Conservation (phyloP, 1,140 invertebrate species). For the Patella vulgata region DNA sequence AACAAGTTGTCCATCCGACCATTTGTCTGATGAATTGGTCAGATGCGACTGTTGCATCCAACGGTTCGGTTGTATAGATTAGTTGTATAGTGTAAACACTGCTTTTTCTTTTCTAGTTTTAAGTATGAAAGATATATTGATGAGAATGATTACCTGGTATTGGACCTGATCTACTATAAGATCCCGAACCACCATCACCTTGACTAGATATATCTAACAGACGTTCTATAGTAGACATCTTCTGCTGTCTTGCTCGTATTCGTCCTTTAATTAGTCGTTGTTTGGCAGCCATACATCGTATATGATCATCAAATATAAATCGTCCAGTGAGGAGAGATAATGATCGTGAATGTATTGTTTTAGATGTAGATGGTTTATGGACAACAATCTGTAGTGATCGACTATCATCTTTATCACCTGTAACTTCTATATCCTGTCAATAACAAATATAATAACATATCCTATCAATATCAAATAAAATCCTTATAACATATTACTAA, state of each 20-base stretch:
- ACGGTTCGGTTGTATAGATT: too few species aligned
- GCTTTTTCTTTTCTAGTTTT: too few species aligned
- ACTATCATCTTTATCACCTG: slow-evolving; percentile 95
- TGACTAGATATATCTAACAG: slow-evolving; percentile 81
- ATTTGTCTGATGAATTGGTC: too few species aligned
- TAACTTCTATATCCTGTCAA: slow-evolving; percentile 75
- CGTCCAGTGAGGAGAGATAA: slow-evolving; percentile 85
- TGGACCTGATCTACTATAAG: slow-evolving; percentile 36
- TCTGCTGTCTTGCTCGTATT: slow-evolving; percentile 81
- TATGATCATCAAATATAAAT: slow-evolving; percentile 99
- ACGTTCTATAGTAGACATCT: slow-evolving; percentile 91
- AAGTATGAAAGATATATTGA: too few species aligned
- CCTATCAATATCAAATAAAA: too few species aligned
- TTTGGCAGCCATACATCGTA: slow-evolving; percentile 93
- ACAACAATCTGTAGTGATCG: slow-evolving; percentile 95
- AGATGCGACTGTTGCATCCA: too few species aligned
- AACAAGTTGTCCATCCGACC: too few species aligned
- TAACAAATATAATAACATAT: too few species aligned
- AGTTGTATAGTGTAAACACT: too few species aligned
- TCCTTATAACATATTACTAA: too few species aligned
- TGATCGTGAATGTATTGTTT: slow-evolving; percentile 51
- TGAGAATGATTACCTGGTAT: slow-evolving; percentile 56
- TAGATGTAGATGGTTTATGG: slow-evolving; percentile 76
- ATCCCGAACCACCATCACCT: slow-evolving; percentile 17
- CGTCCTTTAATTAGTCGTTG: slow-evolving; percentile 85